These are phyloP conservation scores for Cryptocheilus praepositus DNA, from an alignment of 2,888 invertebrate genomes.

Conservation along the genomic window DNA sequence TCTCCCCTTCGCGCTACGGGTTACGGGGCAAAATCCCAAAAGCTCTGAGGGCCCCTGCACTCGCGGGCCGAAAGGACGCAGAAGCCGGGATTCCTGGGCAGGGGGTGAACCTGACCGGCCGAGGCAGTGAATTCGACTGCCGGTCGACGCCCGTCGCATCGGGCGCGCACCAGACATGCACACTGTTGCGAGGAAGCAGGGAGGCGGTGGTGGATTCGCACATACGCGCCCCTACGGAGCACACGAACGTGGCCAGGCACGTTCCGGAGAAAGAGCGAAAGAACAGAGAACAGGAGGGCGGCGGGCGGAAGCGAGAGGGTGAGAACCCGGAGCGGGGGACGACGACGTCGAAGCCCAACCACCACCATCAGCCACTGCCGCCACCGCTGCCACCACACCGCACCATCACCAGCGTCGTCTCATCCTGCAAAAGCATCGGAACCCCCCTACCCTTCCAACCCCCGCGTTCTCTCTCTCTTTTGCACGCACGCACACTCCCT, in stretches of 20 bases:
- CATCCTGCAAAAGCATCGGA: constrained; percentile 34
- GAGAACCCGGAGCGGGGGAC: constrained; percentile 1
- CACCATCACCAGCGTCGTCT: constrained; percentile 8
- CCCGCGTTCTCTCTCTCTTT: background rate
- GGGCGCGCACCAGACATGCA: constrained; percentile 35
- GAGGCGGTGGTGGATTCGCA: constrained; percentile 28
- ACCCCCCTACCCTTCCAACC: background rate
- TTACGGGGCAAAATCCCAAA: too few species aligned
- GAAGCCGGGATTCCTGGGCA: background rate
- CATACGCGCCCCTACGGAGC: constrained; percentile 41
- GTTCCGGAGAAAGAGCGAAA: too few species aligned
- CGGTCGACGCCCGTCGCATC: constrained; percentile 71
- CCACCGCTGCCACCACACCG: constrained; percentile 13
- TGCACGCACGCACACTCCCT: background rate
- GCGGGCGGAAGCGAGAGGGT: constrained; percentile 7
- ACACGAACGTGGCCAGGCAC: background rate
- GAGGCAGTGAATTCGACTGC: constrained; percentile 68
- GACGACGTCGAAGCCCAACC: constrained; percentile 6
- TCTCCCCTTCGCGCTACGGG: too few species aligned
- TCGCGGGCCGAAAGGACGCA: background rate
- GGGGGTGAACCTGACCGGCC: constrained; percentile 54
- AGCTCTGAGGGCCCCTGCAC: background rate
- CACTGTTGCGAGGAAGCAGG: background rate
- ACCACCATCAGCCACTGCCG: constrained; percentile 10
- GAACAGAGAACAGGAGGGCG: constrained; percentile 16